phyloP scores from a whole-genome alignment of 2,797 vertebrate genomes.

The Rhincodon typus region DNA sequence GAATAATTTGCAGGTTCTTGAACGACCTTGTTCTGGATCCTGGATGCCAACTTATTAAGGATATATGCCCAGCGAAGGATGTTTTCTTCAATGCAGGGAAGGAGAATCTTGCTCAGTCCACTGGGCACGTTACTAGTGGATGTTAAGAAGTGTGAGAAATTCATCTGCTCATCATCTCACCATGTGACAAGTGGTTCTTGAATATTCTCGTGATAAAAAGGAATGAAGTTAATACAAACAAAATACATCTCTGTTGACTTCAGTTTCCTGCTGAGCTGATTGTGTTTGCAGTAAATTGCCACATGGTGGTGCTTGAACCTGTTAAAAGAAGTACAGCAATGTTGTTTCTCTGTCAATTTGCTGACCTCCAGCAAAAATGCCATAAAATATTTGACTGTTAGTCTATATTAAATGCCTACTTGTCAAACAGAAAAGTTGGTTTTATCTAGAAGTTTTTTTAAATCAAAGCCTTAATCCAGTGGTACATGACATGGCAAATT shows the following conservation, averaged over 20 bases:
- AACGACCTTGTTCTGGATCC: background rate
- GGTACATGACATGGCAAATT: background rate
- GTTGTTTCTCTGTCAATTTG: background rate
- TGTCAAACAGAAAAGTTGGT: background rate
- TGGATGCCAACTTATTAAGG: background rate
- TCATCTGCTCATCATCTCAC: background rate
- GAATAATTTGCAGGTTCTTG: background rate
- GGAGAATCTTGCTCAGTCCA: background rate
- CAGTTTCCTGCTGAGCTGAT: background rate
- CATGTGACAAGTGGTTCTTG: background rate
- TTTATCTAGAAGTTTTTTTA: background rate
- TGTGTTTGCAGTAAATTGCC: background rate
- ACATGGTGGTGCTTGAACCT: constrained; percentile 26
- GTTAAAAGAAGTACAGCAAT: background rate
- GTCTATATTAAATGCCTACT: background rate
- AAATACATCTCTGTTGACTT: background rate
- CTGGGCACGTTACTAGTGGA: background rate
- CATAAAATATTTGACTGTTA: background rate
- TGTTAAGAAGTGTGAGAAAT: background rate
- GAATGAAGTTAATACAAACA: background rate
- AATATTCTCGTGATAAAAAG: background rate
- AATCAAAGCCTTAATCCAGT: background rate
- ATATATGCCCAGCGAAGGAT: background rate
- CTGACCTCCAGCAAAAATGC: background rate
- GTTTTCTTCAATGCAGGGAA: background rate